Conservation (phyloP, 2,113 vertebrate species). For the Rutilus rutilus region DNA sequence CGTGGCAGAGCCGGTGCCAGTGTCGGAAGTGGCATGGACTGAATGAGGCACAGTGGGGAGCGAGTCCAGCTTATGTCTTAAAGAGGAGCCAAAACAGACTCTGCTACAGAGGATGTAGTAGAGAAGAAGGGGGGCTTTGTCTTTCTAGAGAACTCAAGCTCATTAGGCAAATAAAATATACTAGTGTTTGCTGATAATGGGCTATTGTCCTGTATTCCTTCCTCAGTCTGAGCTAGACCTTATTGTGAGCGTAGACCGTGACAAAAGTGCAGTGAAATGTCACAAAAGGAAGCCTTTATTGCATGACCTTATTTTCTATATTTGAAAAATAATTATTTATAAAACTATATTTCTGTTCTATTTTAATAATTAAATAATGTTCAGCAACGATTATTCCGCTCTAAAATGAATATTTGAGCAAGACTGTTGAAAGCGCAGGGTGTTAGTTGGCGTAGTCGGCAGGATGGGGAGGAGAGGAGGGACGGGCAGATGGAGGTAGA, state of each 20-base stretch:
- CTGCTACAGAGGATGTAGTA: constrained; percentile 28
- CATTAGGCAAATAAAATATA: constrained; percentile 37
- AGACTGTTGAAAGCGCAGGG: not conserved
- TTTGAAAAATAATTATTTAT: too few relatives aligned
- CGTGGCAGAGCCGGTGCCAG: constrained; percentile 68
- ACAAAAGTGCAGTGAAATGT: not conserved
- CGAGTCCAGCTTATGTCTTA: constrained; percentile 77
- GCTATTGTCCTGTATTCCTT: not conserved
- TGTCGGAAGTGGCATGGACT: constrained; percentile 70
- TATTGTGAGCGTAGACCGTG: not conserved
- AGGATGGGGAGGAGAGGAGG: constrained; percentile 71
- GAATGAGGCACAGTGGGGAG: constrained; percentile 74
- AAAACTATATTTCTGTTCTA: not conserved
- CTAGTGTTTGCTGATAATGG: constrained; percentile 42
- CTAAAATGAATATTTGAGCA: not conserved
- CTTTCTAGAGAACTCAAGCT: constrained; percentile 38
- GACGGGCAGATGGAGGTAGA: constrained; percentile 78
- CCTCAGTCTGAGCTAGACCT: not conserved
- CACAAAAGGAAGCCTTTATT: not conserved
- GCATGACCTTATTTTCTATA: too few relatives aligned
- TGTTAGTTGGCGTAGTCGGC: constrained; percentile 43
- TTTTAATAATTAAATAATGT: not conserved
- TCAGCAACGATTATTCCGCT: not conserved
- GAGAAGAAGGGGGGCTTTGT: constrained; percentile 49
- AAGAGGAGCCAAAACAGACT: constrained; percentile 71